Conservation (phyloP, 2,888 invertebrate genomes). For the Drosophila differens region DNA sequence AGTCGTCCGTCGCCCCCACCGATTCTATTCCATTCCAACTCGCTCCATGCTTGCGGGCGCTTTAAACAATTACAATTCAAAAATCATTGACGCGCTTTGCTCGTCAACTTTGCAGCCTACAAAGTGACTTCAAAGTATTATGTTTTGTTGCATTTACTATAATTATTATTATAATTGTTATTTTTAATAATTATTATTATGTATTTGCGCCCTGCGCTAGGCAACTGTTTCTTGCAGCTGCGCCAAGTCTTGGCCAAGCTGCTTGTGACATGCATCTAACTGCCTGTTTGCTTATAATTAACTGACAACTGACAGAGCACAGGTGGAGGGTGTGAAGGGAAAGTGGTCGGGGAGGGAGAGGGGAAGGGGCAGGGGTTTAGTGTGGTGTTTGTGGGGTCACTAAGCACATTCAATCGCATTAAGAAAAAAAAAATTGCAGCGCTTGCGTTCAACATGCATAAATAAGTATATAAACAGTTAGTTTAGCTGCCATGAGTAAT, state of each 20-base stretch:
- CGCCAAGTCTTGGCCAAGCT: background rate
- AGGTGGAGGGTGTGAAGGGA: background rate
- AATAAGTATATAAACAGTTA: conserved; percentile 71
- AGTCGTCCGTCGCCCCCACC: conserved; percentile 55
- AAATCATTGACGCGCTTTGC: conserved; percentile 81
- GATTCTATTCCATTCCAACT: conserved; percentile 23
- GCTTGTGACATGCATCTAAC: conserved; percentile 50
- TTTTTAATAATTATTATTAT: conserved; percentile 9
- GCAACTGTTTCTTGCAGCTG: conserved; percentile 11
- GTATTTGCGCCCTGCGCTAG: conserved; percentile 19
- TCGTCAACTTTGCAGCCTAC: conserved; percentile 52
- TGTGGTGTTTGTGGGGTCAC: conserved; percentile 1
- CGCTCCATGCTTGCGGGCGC: conserved; percentile 38
- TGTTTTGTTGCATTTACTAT: conserved; percentile 33
- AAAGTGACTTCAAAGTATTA: conserved; percentile 74
- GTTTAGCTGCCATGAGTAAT: conserved; percentile 84
- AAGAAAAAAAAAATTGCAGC: conserved; percentile 29
- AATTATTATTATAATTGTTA: conserved; percentile 11
- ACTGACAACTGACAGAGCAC: conserved; percentile 27
- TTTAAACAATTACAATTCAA: conserved; percentile 82
- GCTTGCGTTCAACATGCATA: conserved; percentile 36
- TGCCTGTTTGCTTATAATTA: conserved; percentile 69
- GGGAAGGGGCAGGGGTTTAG: background rate
- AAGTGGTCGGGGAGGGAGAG: too few relatives aligned
- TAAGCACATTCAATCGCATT: conserved; percentile 16